phyloP scores from a whole-genome alignment of 2,888 invertebrate genomes.

The Digitonthophagus gazella region DNA sequence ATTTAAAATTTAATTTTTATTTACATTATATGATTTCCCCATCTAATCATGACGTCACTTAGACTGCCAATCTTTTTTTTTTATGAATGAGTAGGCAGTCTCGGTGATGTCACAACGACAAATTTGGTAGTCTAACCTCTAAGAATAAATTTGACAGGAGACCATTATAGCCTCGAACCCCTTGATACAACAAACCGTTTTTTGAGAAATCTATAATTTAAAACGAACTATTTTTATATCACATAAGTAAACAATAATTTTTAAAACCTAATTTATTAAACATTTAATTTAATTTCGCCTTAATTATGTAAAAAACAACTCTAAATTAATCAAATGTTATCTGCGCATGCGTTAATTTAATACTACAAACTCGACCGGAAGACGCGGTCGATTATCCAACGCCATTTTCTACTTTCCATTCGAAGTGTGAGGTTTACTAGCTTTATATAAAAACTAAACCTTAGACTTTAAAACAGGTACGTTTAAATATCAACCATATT shows the following conservation, averaged over 20 bases:
- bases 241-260: background rate
- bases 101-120: too few relatives aligned
- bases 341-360: background rate
- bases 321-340: background rate
- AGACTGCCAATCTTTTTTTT: too few relatives aligned
- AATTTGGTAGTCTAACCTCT: too few relatives aligned
- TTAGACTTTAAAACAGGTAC: background rate
- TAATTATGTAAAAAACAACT: background rate
- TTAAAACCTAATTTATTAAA: background rate
- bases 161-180: conserved; percentile 7
- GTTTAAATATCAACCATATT: too few relatives aligned
- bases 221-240: background rate
- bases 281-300: background rate
- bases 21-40: too few relatives aligned
- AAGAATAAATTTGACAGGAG: too few relatives aligned
- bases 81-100: too few relatives aligned
- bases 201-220: background rate
- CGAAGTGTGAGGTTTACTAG: background rate
- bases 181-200: background rate
- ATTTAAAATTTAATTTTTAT: too few relatives aligned
- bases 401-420: conserved; percentile 10
- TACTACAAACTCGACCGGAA: background rate
- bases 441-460: too few relatives aligned
- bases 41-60: too few relatives aligned
- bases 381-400: conserved; percentile 9